phyloP scores from a whole-genome alignment of 2,113 vertebrate species.

The Sprattus sprattus region DNA sequence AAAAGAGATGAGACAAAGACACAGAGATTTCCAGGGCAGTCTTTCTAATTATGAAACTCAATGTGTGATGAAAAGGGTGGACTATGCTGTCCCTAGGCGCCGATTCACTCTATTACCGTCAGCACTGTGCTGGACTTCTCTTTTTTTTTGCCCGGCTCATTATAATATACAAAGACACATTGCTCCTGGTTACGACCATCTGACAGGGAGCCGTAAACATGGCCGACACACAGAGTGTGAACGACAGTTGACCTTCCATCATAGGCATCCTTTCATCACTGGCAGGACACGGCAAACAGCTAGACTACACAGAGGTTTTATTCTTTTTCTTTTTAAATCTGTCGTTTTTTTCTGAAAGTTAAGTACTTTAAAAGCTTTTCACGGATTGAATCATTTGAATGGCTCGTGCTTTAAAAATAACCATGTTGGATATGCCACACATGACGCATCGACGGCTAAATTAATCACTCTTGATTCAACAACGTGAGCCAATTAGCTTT shows the following conservation, averaged over 20 bases:
- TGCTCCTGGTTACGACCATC: constrained; percentile 51
- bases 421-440: constrained; percentile 40
- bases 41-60: constrained; percentile 64
- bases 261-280: neutral
- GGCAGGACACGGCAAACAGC: neutral
- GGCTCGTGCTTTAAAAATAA: neutral
- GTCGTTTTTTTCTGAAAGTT: neutral
- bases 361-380: neutral
- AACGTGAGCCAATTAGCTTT: constrained; percentile 40
- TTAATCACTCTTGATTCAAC: constrained; percentile 49
- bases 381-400: constrained; percentile 24
- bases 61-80: constrained; percentile 59
- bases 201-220: constrained; percentile 42
- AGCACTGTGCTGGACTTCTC: constrained; percentile 12
- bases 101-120: constrained; percentile 60
- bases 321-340: neutral
- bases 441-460: constrained; percentile 37
- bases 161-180: constrained; percentile 56
- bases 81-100: constrained; percentile 53
- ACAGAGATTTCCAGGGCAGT: constrained; percentile 57
- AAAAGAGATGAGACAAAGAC: constrained; percentile 16
- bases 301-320: neutral
- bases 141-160: constrained; percentile 45
- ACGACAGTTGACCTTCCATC: neutral
- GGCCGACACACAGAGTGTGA: constrained; percentile 15